phyloP scores from a whole-genome alignment of 1,140 invertebrate genomes.

The Neotoxoptera formosana region DNA sequence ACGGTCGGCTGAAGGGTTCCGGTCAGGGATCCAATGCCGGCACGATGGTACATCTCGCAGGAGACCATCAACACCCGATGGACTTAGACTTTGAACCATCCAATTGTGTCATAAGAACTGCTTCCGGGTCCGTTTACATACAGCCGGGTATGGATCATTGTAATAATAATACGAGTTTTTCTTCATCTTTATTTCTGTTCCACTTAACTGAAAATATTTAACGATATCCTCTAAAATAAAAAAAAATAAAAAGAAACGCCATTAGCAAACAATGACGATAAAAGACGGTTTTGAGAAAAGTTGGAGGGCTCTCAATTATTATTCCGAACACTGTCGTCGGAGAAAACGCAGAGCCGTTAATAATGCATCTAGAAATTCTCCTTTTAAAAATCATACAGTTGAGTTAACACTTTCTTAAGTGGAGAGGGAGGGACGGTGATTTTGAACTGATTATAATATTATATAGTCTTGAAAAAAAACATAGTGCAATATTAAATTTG shows the following conservation, averaged over 20 bases:
- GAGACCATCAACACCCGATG: slow-evolving; percentile 59
- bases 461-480: neutral
- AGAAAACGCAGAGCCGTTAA: slow-evolving; percentile 29
- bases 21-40: slow-evolving; percentile 61
- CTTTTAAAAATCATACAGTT: slow-evolving; percentile 38
- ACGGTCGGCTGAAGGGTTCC: slow-evolving; percentile 77
- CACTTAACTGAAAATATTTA: slow-evolving; percentile 52
- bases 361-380: slow-evolving; percentile 40
- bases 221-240: slow-evolving; percentile 29
- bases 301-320: slow-evolving; percentile 53
- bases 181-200: slow-evolving; percentile 27
- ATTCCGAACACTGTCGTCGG: slow-evolving; percentile 45
- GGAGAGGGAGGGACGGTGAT: slow-evolving; percentile 60
- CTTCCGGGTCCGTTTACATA: slow-evolving; percentile 92
- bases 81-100: slow-evolving; percentile 89
- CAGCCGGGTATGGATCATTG: slow-evolving; percentile 73
- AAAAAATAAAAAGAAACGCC: slow-evolving; percentile 39
- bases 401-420: slow-evolving; percentile 61
- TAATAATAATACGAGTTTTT: neutral
- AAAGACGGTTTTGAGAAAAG: slow-evolving; percentile 47
- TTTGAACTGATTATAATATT: slow-evolving; percentile 37
- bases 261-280: slow-evolving; percentile 56
- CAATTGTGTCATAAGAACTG: slow-evolving; percentile 82
- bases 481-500: neutral
- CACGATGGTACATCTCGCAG: slow-evolving; percentile 65